phyloP scores from a whole-genome alignment of 2,888 invertebrate genomes.

The Cosmia trapezina region DNA sequence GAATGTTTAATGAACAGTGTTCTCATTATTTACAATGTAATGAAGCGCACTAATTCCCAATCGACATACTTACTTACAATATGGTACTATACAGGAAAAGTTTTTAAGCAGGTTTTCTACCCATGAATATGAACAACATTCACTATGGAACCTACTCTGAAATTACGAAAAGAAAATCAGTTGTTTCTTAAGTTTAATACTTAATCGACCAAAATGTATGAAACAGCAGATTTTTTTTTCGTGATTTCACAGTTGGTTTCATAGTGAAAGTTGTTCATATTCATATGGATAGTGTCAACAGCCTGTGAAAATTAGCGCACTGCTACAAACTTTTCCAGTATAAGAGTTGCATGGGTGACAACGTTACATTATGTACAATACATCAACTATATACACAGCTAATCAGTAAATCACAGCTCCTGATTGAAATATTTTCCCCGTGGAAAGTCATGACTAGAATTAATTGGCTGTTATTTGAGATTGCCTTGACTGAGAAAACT shows the following conservation, averaged over 20 bases:
- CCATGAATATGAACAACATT: too few species aligned
- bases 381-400: conserved; percentile 77
- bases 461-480: conserved; percentile 34
- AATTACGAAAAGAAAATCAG: too few species aligned
- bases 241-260: too few species aligned
- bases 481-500: conserved; percentile 7
- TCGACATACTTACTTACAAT: conserved; percentile 43
- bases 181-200: too few species aligned
- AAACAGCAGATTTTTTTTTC: too few species aligned
- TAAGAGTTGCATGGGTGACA: conserved; percentile 41
- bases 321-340: not conserved
- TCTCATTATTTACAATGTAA: conserved; percentile 65
- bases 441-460: conserved; percentile 68
- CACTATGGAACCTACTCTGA: too few species aligned
- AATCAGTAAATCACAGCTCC: conserved; percentile 88
- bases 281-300: too few species aligned
- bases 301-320: too few species aligned
- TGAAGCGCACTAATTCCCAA: conserved; percentile 81
- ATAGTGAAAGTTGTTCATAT: too few species aligned
- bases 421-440: conserved; percentile 76
- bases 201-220: too few species aligned
- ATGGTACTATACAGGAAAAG: conserved; percentile 29
- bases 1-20: conserved; percentile 57
- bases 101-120: too few species aligned
- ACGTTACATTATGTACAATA: conserved; percentile 65